Percentiles rank a stretch among this genome's conserved stretches.
Evolutionary conservation across 2,797 vertebrate genomes (phyloP).

Genomic region (Merluccius polli): DNA sequence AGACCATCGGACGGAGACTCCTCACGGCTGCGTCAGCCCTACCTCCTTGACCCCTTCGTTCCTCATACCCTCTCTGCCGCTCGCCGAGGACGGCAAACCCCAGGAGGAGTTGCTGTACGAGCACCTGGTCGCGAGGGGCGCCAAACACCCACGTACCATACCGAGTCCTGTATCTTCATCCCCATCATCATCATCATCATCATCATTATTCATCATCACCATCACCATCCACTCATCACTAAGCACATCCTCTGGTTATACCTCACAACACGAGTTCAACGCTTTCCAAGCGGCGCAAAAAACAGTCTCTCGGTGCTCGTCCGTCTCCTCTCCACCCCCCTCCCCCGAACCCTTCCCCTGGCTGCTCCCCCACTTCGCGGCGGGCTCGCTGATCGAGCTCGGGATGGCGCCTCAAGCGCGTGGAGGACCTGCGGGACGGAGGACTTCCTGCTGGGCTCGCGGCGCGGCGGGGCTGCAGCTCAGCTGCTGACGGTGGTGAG

Average conservation of each 20-base stretch:
- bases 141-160: conserved; percentile 18
- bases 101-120: conserved; percentile 24
- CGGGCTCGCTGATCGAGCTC: conserved; percentile 75
- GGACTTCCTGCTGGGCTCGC: conserved; percentile 71
- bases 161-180: background rate
- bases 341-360: conserved; percentile 50
- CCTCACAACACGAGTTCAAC: conserved; percentile 10
- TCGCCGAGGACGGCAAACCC: conserved; percentile 7
- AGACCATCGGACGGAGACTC: conserved; percentile 32
- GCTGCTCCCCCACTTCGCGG: conserved; percentile 68
- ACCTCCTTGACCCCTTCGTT: conserved; percentile 12
- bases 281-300: conserved; percentile 10
- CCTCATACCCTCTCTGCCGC: conserved; percentile 31
- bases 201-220: no score
- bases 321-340: conserved; percentile 7
- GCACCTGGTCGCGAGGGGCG: conserved; percentile 17
- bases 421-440: conserved; percentile 74
- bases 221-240: no score
- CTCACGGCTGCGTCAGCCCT: conserved; percentile 22
- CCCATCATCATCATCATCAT: background rate
- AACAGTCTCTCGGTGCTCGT: conserved; percentile 4
- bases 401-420: conserved; percentile 66
- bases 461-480: conserved; percentile 68
- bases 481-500: conserved; percentile 73
- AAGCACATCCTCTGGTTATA: conserved; percentile 5